A percentile compares a stretch with the other conserved stretches of the same genome.
These are phyloP conservation scores for Sminthurides bifidus DNA, from an alignment of 1,140 invertebrate species.

Conservation along the genomic window DNA sequence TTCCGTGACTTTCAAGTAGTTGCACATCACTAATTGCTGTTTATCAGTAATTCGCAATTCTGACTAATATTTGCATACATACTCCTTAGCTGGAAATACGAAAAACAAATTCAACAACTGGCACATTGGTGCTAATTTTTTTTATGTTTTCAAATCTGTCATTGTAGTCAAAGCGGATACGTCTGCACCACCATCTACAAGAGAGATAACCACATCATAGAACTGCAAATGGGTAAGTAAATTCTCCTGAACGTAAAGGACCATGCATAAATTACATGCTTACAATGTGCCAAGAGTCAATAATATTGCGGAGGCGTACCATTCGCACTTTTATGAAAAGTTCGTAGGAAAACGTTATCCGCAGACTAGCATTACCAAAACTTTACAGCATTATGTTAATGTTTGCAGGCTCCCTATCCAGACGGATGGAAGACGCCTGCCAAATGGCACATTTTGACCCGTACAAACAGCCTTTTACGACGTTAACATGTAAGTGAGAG, in stretches of 20 bases:
- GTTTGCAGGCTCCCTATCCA: slow-evolving; percentile 34
- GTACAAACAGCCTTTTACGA: slow-evolving; percentile 58
- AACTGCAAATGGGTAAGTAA: slow-evolving; percentile 55
- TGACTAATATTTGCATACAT: neutral
- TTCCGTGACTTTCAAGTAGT: neutral
- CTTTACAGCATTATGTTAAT: neutral
- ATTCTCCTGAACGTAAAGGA: neutral
- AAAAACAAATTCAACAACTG: neutral
- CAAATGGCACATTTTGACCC: slow-evolving; percentile 47
- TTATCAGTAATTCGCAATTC: neutral
- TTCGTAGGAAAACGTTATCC: neutral
- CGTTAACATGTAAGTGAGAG: slow-evolving; percentile 74
- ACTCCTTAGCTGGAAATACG: neutral
- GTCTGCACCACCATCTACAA: slow-evolving; percentile 72
- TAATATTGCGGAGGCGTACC: neutral
- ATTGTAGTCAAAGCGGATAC: slow-evolving; percentile 66
- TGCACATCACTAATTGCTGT: neutral
- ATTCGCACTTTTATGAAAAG: neutral
- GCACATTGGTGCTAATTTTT: neutral
- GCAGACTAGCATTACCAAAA: no score
- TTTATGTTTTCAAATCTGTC: neutral
- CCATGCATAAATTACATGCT: neutral
- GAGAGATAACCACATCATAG: slow-evolving; percentile 64
- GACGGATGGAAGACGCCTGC: slow-evolving; percentile 51
- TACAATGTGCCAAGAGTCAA: neutral